phyloP scores from a whole-genome alignment of 1,140 invertebrate species.

The Polypedilum vanderplanki region DNA sequence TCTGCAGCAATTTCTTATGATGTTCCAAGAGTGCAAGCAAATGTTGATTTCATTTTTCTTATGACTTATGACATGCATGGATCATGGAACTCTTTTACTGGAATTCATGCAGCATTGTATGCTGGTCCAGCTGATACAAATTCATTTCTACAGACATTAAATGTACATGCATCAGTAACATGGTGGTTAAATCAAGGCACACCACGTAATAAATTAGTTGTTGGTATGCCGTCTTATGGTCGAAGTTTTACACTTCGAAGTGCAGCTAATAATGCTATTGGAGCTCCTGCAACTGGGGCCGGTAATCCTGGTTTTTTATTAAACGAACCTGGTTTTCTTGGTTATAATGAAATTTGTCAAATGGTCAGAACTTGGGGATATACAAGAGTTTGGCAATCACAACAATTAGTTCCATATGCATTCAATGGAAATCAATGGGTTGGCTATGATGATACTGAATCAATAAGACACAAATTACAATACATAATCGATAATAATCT shows the following conservation, averaged over 20 bases:
- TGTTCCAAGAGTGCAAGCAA: conserved; percentile 50
- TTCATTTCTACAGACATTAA: conserved; percentile 33
- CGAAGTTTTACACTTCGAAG: conserved; percentile 70
- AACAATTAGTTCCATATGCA: conserved; percentile 64
- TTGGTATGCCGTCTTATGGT: conserved; percentile 85
- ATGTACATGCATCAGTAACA: conserved; percentile 47
- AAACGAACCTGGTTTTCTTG: conserved; percentile 66
- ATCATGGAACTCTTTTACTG: conserved; percentile 50
- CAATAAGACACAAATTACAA: conserved; percentile 52
- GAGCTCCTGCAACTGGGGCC: conserved; percentile 45
- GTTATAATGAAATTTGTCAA: conserved; percentile 85
- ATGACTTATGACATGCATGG: conserved; percentile 66
- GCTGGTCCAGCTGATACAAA: conserved; percentile 33
- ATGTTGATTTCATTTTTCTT: conserved; percentile 46
- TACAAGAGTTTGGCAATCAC: conserved; percentile 46
- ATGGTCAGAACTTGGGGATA: conserved; percentile 53
- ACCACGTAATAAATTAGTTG: conserved; percentile 67
- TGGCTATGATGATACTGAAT: conserved; percentile 76
- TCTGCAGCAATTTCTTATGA: conserved; percentile 54
- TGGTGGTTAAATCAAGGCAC: conserved; percentile 68
- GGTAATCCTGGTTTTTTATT: conserved; percentile 49
- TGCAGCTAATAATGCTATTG: conserved; percentile 41
- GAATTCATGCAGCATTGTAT: conserved; percentile 55
- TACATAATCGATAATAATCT: conserved; percentile 63
- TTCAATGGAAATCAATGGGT: conserved; percentile 81